Percentiles rank a stretch among this genome's conserved stretches.
These are phyloP conservation scores for Aphelinus certus DNA, from an alignment of 1,140 invertebrate species.

Conservation along the genomic window DNA sequence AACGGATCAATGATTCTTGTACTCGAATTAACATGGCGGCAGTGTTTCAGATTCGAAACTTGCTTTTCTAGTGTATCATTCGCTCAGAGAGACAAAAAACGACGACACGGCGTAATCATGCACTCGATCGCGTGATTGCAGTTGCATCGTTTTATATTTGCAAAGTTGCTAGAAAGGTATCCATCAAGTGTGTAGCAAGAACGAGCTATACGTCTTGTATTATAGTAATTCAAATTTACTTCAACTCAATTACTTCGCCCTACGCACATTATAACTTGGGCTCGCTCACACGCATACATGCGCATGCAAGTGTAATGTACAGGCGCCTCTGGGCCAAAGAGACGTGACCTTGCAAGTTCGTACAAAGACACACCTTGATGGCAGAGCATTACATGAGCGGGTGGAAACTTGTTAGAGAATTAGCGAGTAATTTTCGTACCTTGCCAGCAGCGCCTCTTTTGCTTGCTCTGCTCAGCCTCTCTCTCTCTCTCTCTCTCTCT, in stretches of 20 bases:
- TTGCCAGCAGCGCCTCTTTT: conserved; percentile 15
- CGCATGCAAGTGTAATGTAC: conserved; percentile 10
- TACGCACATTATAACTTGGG: conserved; percentile 28
- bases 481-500: conserved; percentile 1
- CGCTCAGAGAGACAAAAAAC: too few relatives aligned
- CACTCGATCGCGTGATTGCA: neutral
- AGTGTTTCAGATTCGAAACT: too few relatives aligned
- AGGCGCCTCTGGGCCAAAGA: conserved; percentile 22
- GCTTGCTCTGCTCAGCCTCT: neutral
- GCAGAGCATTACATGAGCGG: conserved; percentile 26
- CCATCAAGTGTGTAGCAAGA: neutral
- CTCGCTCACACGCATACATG: neutral
- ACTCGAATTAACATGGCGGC: too few relatives aligned
- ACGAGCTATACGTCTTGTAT: neutral
- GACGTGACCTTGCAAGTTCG: conserved; percentile 39
- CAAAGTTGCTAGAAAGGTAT: neutral
- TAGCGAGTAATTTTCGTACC: conserved; percentile 46
- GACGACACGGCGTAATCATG: neutral
- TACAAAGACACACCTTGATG: conserved; percentile 7
- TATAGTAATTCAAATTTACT: conserved; percentile 39
- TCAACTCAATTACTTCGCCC: conserved; percentile 3
- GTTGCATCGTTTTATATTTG: neutral
- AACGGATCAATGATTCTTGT: too few relatives aligned
- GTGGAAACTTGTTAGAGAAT: conserved; percentile 39
- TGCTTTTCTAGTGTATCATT: too few relatives aligned